A percentile compares a stretch with the other conserved stretches of the same genome.
These are phyloP conservation scores for Euspilapteryx auroguttella DNA, from an alignment of 2,888 invertebrate species.

Conservation along the genomic window DNA sequence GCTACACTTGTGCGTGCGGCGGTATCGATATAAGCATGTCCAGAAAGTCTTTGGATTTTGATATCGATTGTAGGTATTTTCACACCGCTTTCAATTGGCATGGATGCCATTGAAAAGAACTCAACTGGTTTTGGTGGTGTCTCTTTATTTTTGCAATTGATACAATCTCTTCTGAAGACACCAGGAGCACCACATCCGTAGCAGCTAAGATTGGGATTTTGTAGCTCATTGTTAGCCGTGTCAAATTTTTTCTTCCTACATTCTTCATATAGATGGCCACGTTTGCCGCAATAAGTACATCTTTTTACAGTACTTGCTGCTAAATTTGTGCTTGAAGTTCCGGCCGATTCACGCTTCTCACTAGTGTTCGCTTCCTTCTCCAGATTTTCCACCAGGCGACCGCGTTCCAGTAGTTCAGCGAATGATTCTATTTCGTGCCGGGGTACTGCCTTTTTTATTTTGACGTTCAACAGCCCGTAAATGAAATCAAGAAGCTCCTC, in stretches of 20 bases:
- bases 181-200: constrained; percentile 11
- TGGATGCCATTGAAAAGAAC: constrained; percentile 4
- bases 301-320: no score
- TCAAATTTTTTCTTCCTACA: neutral
- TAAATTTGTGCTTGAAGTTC: no score
- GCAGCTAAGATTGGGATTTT: constrained; percentile 6
- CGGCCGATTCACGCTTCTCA: neutral
- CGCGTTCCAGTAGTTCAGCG: constrained; percentile 3
- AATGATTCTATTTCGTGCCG: constrained; percentile 5
- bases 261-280: neutral
- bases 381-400: constrained; percentile 4
- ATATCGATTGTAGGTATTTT: constrained; percentile 9
- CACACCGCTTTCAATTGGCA: constrained; percentile 2
- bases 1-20: constrained; percentile 11
- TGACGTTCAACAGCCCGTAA: constrained; percentile 7
- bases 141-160: constrained; percentile 6
- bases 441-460: constrained; percentile 5
- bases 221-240: neutral
- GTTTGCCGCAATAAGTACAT: neutral
- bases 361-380: neutral
- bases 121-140: constrained; percentile 5
- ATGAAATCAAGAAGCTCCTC: constrained; percentile 10
- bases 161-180: constrained; percentile 9
- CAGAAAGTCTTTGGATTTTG: constrained; percentile 3
- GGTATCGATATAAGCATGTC: constrained; percentile 9